Evolutionary conservation across 2,888 invertebrate species (phyloP), one percentile per base, ranked within the genome.

Genomic region (Polymixis flavicincta): DNA sequence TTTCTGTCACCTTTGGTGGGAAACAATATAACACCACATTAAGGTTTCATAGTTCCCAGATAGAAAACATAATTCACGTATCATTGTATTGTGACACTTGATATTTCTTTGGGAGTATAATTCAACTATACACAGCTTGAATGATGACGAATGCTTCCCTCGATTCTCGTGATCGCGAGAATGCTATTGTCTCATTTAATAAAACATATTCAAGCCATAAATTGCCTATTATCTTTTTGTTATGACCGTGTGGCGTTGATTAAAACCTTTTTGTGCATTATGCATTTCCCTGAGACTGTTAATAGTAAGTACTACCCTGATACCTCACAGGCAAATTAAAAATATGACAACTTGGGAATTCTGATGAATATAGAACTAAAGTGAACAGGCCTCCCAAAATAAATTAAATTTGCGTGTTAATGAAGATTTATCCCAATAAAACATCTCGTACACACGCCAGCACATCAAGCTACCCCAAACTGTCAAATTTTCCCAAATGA

Each of bases 181-280:
- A 72, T 74, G 42, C 76, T 74, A 85, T 88, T 87, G 83, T 86
- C 78, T 63, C 59, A 57, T 60, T 48, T 60, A 59, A 65, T 74
- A 64, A 76, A 78, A 70, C 52, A 19, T 60, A 74, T 70, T n/a
- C 69, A 79, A 59, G 14, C 59, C 45, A 64, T 77, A 71, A 82
- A 68, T 65, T 61, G 69, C 19, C 68, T 55, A 71, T 85, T 83
- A 79, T 76, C 19, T 74, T 85, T 84, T 85, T 64, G 25, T 55
- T 63, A 32, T n/a, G 37, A 32, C 37, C 13, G 11, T 57, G 60
- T 64, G n/a, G 50, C 32, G 59, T 60, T 63, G 57, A 76, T 67
- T 69, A 25, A 59, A 42, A 64, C 52, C 48, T 60, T 78, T 73
- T 68, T 64, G 25, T 60, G 52, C 48, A 63, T 59, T 78, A 69